Evolutionary conservation across 1,140 invertebrate species (phyloP).

Genomic region (Neodiprion fabricii): DNA sequence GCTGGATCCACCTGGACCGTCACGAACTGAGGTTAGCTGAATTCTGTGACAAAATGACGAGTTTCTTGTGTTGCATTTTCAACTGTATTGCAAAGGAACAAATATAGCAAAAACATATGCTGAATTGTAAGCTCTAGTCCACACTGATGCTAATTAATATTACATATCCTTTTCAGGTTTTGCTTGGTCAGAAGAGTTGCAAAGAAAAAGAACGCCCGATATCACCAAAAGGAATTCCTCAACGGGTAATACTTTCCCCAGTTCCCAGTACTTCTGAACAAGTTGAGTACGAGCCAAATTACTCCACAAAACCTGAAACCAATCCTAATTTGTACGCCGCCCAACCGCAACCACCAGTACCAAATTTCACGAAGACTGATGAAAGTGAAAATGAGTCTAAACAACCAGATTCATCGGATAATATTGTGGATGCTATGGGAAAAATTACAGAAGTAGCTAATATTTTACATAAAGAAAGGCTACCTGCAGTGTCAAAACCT

Average conservation of each 20-base stretch:
- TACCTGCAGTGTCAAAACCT: background rate
- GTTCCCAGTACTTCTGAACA: background rate
- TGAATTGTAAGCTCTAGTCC: too few relatives aligned
- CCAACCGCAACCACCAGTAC: background rate
- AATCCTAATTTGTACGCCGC: background rate
- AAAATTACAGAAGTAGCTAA: background rate
- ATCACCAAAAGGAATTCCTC: conserved; percentile 17
- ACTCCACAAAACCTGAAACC: background rate
- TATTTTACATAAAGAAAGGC: background rate
- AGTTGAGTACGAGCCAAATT: background rate
- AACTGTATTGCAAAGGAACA: too few relatives aligned
- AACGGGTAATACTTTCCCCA: conserved; percentile 22
- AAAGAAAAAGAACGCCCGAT: conserved; percentile 27
- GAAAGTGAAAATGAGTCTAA: conserved; percentile 20
- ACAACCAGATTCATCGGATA: conserved; percentile 34
- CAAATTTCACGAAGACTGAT: background rate
- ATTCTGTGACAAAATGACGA: background rate
- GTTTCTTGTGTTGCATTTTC: too few relatives aligned
- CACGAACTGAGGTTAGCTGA: conserved; percentile 66
- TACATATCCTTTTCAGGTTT: conserved; percentile 29
- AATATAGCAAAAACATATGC: too few relatives aligned
- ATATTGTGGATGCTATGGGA: background rate
- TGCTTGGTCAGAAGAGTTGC: conserved; percentile 42
- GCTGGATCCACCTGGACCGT: conserved; percentile 89
- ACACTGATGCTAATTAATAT: background rate